phyloP scores from a whole-genome alignment of 1,140 invertebrate genomes.

The Eueides isabella region DNA sequence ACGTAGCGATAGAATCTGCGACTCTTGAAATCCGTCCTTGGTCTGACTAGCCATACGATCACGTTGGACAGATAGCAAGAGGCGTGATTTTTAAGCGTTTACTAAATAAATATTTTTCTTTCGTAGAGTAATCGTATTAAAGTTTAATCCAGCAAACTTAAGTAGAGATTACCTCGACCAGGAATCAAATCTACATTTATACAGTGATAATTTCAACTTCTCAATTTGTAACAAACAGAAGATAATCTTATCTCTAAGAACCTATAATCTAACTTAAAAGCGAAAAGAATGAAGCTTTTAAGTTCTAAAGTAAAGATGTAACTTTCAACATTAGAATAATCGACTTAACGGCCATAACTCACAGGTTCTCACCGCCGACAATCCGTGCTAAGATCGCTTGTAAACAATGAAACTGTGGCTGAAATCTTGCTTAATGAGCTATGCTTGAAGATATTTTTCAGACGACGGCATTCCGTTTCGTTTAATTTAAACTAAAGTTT shows the following conservation, averaged over 20 bases:
- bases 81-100: too few relatives aligned
- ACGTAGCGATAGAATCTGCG: too few relatives aligned
- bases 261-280: background rate
- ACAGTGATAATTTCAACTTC: too few relatives aligned
- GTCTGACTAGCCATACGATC: too few relatives aligned
- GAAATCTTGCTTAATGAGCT: slow-evolving; percentile 10
- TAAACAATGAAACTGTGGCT: slow-evolving; percentile 2
- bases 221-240: too few relatives aligned
- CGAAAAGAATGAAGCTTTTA: slow-evolving; percentile 1
- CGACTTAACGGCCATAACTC: slow-evolving; percentile 7
- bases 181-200: too few relatives aligned
- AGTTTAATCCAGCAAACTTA: too few relatives aligned
- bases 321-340: slow-evolving; percentile 2
- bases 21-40: too few relatives aligned
- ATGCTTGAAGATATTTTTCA: slow-evolving; percentile 1
- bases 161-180: too few relatives aligned
- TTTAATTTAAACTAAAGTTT: background rate
- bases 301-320: background rate
- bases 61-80: too few relatives aligned
- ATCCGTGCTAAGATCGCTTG: slow-evolving; percentile 1
- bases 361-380: background rate
- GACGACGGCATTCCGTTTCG: background rate
- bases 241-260: background rate
- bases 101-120: too few relatives aligned
- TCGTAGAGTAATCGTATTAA: too few relatives aligned